phyloP scores from a whole-genome alignment of 2,888 invertebrate species.

The Athetis lepigone region DNA sequence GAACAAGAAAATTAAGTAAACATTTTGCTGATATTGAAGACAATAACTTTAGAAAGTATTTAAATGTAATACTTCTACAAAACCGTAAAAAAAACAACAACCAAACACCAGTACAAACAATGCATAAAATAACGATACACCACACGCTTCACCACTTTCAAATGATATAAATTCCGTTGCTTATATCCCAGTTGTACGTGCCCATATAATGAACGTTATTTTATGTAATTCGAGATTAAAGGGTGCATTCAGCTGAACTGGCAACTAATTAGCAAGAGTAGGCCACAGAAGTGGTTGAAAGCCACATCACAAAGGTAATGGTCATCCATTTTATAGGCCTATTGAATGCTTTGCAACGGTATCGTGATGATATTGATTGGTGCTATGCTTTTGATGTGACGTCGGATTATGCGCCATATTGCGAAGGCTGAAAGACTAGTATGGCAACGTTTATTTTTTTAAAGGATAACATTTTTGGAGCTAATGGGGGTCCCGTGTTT shows the following conservation, averaged over 20 bases:
- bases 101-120: not conserved
- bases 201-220: slow-evolving; percentile 29
- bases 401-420: slow-evolving; percentile 6
- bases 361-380: slow-evolving; percentile 38
- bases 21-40: too few relatives aligned
- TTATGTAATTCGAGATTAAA: slow-evolving; percentile 52
- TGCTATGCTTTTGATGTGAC: slow-evolving; percentile 5
- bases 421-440: not conserved
- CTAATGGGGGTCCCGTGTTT: not conserved
- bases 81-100: slow-evolving; percentile 2
- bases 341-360: slow-evolving; percentile 54
- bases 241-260: slow-evolving; percentile 62
- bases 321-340: slow-evolving; percentile 61
- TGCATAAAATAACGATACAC: slow-evolving; percentile 6
- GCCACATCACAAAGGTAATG: slow-evolving; percentile 71
- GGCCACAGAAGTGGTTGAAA: slow-evolving; percentile 61
- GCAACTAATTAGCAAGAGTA: slow-evolving; percentile 71
- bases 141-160: not conserved
- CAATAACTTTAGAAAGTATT: too few relatives aligned
- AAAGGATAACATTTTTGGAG: not conserved
- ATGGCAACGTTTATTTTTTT: not conserved
- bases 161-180: slow-evolving; percentile 32
- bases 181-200: not conserved
- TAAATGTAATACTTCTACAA: too few relatives aligned
- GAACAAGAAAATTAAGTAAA: too few relatives aligned